Conservation (phyloP, 2,113 vertebrate species). For the Gobius niger region DNA sequence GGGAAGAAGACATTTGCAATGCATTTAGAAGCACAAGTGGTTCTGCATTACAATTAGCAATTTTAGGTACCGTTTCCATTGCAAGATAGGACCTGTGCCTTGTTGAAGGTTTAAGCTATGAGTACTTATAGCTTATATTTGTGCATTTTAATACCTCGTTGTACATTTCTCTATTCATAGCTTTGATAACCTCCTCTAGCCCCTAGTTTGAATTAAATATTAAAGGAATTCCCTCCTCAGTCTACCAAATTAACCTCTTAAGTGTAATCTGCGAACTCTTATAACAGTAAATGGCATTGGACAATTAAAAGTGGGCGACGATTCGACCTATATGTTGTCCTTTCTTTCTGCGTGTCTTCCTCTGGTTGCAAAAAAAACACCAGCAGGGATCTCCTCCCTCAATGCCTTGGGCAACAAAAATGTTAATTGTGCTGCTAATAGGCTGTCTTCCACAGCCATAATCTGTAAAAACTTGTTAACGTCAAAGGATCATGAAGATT, state of each 20-base stretch:
- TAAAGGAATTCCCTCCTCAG: background rate
- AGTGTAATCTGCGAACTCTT: background rate
- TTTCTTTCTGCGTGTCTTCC: constrained; percentile 53
- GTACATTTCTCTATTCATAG: background rate
- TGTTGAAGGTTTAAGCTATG: background rate
- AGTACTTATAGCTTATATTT: background rate
- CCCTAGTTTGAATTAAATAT: background rate
- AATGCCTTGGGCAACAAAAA: constrained; percentile 76
- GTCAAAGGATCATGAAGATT: constrained; percentile 62
- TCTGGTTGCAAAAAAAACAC: constrained; percentile 9
- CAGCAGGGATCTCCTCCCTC: constrained; percentile 52
- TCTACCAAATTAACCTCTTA: constrained; percentile 1
- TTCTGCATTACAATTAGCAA: background rate
- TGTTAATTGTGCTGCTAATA: constrained; percentile 81
- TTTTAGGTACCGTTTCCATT: background rate
- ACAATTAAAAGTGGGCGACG: constrained; percentile 65
- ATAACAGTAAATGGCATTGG: constrained; percentile 4
- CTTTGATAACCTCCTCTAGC: background rate
- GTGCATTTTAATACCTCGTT: background rate
- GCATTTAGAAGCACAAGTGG: background rate
- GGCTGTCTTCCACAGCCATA: constrained; percentile 70
- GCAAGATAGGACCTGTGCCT: background rate
- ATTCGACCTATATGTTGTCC: constrained; percentile 68
- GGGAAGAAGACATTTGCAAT: constrained; percentile 10
- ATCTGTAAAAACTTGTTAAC: constrained; percentile 78